Evolutionary conservation across 2,888 invertebrate genomes (phyloP), one percentile per base, ranked within the genome.

Genomic region (Clostera curtula): DNA sequence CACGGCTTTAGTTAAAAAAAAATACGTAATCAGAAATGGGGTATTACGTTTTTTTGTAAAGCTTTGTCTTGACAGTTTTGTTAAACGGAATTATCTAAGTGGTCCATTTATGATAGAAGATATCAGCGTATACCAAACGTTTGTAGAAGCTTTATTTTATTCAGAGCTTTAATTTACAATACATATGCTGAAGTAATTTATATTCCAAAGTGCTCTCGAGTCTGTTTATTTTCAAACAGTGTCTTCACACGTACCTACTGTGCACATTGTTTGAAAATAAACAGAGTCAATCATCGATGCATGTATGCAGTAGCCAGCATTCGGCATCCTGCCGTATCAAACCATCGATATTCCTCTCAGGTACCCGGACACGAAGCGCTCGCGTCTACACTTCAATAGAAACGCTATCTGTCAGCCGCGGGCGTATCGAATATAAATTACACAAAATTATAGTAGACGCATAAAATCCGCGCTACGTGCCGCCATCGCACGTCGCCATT

Each of bases 391-490:
- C 74, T 68, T 74, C 75, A 73, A 76, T 74, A 69, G 72, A 58
- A 65, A 64, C 65, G 63, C 64, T 69, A 73, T 71, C 68, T 66
- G 71, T 50, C 50, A 56, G 63, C 72, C 69, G 71, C 59, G 40
- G 29, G 57, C 66, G 75, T 62, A 73, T 69, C 70, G 82, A 77
- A 82, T 82, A 77, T 79, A 77, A 79, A 82, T 75, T 75, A 75
- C 67, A 70, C 67, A 56, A 76, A 66, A 67, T 68, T 66, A 67
- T 68, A 65, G 65, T 56, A 66, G 63, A 60, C 63, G 64, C 62
- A 68, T 66, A 64, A 66, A 65, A 61, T 66, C 65, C 49, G 63
- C 68, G 56, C 50, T 50, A 55, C 61, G 57, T 62, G 60, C 49
- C 48, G 41, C 48, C 48, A 50, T 48, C 38, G 43, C 42, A 29